Conservation (phyloP, 1,140 invertebrate species). For the Mercenaria mercenaria region DNA sequence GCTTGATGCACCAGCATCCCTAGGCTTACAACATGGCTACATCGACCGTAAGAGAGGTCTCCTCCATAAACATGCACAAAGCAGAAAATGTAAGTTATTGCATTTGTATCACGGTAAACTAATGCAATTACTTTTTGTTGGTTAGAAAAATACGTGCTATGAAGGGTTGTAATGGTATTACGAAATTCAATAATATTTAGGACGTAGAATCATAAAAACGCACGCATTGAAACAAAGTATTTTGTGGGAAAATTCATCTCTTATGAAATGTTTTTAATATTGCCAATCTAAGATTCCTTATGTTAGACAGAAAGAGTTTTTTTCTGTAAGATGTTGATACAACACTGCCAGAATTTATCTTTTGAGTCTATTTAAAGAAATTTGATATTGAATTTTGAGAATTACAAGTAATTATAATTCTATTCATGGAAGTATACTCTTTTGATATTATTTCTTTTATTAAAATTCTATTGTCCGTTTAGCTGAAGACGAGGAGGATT, state of each 20-base stretch:
- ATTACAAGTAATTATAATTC: too few species aligned
- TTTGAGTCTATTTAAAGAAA: too few species aligned
- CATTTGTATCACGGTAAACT: not conserved
- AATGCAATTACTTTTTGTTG: not conserved
- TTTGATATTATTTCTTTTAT: not conserved
- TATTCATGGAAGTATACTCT: too few species aligned
- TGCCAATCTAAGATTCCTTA: too few species aligned
- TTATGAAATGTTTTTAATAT: too few species aligned
- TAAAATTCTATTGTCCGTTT: not conserved
- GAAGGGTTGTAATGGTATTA: not conserved
- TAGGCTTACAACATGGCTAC: not conserved
- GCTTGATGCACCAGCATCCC: constrained; percentile 6
- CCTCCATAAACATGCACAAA: not conserved
- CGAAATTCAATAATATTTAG: not conserved
- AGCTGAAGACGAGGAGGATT: not conserved
- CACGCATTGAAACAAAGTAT: too few species aligned
- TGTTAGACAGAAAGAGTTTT: too few species aligned
- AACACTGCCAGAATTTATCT: too few species aligned
- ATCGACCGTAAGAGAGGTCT: not conserved
- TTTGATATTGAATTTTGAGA: too few species aligned
- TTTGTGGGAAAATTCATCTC: too few species aligned
- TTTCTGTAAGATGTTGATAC: too few species aligned
- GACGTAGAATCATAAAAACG: not conserved
- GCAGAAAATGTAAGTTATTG: not conserved
- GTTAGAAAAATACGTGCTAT: not conserved